A percentile compares a stretch with the other conserved stretches of the same genome.
Conservation (phyloP, 2,113 vertebrate genomes). For the Oncorhynchus tshawytscha region DNA sequence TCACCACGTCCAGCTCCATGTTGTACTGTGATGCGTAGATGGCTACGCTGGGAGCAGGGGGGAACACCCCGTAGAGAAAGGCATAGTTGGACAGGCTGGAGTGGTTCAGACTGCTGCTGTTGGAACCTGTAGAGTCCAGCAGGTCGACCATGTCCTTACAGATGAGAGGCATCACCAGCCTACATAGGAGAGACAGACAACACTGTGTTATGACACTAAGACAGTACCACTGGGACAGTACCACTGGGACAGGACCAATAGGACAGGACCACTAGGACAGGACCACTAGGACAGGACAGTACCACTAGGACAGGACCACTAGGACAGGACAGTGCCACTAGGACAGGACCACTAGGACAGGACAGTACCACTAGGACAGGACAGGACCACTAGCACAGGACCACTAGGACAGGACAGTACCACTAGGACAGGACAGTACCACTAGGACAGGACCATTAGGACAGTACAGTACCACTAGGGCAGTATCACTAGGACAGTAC, state of each 20-base stretch:
- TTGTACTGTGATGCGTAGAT: slow-evolving; percentile 96
- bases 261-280: neutral
- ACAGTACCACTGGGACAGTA: neutral
- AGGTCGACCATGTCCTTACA: slow-evolving; percentile 97
- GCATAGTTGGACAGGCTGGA: slow-evolving; percentile 96
- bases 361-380: too few relatives aligned
- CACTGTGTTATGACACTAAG: too few relatives aligned
- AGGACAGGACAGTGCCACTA: too few relatives aligned
- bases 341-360: too few relatives aligned
- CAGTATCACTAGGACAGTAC: too few relatives aligned
- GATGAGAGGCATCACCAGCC: slow-evolving; percentile 91
- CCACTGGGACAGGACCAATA: too few relatives aligned
- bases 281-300: neutral
- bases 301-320: too few relatives aligned
- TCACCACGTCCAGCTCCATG: slow-evolving; percentile 96
- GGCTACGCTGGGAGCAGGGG: slow-evolving; percentile 92
- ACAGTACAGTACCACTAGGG: too few relatives aligned
- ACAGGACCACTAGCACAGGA: too few relatives aligned
- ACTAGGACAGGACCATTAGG: too few relatives aligned
- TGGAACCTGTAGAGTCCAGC: slow-evolving; percentile 75
- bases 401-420: too few relatives aligned
- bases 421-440: too few relatives aligned
- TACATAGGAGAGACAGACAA: slow-evolving; percentile 52
- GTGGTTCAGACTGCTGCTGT: slow-evolving; percentile 80
- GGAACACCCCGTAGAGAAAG: slow-evolving; percentile 96